A percentile compares a stretch with the other conserved stretches of the same genome.
These are phyloP conservation scores for Microctenopoma lineatum DNA, from an alignment of 2,797 vertebrate species.

Conservation along the genomic window DNA sequence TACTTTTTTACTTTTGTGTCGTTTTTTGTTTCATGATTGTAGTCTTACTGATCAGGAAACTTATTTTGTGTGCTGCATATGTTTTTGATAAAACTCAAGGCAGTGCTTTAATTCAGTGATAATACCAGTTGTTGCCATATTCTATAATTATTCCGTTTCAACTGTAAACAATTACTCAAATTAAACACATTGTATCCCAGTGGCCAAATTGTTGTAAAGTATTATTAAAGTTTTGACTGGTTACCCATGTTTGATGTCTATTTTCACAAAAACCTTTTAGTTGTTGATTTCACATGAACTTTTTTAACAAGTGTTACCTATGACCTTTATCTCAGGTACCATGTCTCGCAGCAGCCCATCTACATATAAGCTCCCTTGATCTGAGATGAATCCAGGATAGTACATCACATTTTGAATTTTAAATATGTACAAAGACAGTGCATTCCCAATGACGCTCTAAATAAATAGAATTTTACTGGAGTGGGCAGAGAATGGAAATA, in stretches of 20 bases:
- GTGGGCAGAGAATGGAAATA: too few relatives aligned
- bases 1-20: conserved; percentile 44
- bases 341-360: not conserved
- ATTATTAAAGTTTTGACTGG: conserved; percentile 39
- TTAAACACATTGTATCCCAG: not conserved
- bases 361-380: conserved; percentile 7
- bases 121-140: conserved; percentile 27
- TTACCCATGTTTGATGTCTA: not conserved
- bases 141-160: conserved; percentile 29
- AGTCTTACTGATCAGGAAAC: conserved; percentile 20
- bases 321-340: not conserved
- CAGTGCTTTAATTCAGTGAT: conserved; percentile 33
- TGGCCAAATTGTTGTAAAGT: conserved; percentile 33
- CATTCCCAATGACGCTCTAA: too few relatives aligned
- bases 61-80: conserved; percentile 24
- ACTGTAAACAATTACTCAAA: conserved; percentile 13
- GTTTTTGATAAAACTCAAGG: conserved; percentile 24
- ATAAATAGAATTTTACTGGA: too few relatives aligned
- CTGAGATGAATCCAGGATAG: conserved; percentile 16
- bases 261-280: not conserved
- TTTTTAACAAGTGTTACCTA: not conserved
- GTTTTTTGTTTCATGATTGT: conserved; percentile 37
- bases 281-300: not conserved
- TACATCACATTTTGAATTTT: too few relatives aligned
- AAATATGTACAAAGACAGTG: too few relatives aligned